A percentile compares a stretch with the other conserved stretches of the same genome.
These are phyloP conservation scores for Melanotaenia maccullochi DNA, from an alignment of 2,797 vertebrate species.

Conservation along the genomic window DNA sequence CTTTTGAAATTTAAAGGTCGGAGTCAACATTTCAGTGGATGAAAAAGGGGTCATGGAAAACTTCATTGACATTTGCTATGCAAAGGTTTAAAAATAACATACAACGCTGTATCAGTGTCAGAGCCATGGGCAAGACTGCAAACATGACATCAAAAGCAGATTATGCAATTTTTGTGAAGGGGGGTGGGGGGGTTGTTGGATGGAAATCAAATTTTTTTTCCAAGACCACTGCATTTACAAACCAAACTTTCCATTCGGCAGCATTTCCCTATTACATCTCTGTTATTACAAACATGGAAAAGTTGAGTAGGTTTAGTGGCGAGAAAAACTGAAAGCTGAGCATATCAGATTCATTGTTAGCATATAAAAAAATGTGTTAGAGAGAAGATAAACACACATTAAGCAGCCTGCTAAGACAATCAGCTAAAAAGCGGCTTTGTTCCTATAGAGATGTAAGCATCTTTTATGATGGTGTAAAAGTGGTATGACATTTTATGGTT, in stretches of 20 bases:
- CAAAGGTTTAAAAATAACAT: slow-evolving; percentile 84
- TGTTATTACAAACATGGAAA: slow-evolving; percentile 60
- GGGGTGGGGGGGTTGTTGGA: slow-evolving; percentile 47
- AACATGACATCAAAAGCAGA: slow-evolving; percentile 74
- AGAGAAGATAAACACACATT: slow-evolving; percentile 10
- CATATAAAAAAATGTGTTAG: slow-evolving; percentile 30
- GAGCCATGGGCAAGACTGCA: slow-evolving; percentile 70
- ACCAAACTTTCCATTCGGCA: slow-evolving; percentile 74
- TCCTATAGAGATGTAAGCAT: background rate
- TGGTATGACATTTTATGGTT: slow-evolving; percentile 10
- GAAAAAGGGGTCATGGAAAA: slow-evolving; percentile 78
- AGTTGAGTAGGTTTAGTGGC: slow-evolving; percentile 51
- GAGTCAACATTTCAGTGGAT: slow-evolving; percentile 69
- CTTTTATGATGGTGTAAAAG: slow-evolving; percentile 10
- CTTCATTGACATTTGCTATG: slow-evolving; percentile 78
- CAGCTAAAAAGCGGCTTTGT: background rate
- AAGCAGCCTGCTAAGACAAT: background rate
- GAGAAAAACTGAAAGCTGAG: slow-evolving; percentile 43
- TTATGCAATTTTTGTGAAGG: slow-evolving; percentile 73
- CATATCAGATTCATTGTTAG: slow-evolving; percentile 23
- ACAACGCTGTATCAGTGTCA: slow-evolving; percentile 69
- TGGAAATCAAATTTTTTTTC: slow-evolving; percentile 64
- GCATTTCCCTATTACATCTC: slow-evolving; percentile 58
- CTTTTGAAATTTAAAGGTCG: slow-evolving; percentile 79
- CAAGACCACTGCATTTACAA: slow-evolving; percentile 63